A percentile compares a stretch with the other conserved stretches of the same genome.
These are phyloP conservation scores for Toxotes chatareus DNA, from an alignment of 2,113 vertebrate species.

Conservation along the genomic window DNA sequence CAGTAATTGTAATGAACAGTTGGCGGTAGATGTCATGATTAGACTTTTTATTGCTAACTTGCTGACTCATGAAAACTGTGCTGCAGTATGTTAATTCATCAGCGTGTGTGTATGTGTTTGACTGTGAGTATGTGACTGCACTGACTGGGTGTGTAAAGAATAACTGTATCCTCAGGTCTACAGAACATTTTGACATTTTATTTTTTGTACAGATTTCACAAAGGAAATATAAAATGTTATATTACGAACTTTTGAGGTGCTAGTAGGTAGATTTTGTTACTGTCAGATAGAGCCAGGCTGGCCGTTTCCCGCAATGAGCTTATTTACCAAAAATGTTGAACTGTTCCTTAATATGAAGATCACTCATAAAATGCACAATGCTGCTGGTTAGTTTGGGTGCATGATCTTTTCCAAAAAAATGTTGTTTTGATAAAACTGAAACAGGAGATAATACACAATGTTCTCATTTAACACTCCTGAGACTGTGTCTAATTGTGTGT, in stretches of 20 bases:
- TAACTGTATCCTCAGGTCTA: too few relatives aligned
- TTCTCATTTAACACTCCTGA: constrained; percentile 23
- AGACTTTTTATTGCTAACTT: too few relatives aligned
- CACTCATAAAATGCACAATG: not conserved
- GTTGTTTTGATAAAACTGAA: constrained; percentile 14
- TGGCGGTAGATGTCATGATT: too few relatives aligned
- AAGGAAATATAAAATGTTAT: not conserved
- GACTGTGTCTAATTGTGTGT: constrained; percentile 38
- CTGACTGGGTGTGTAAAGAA: not conserved
- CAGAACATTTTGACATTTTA: not conserved
- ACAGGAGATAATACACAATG: constrained; percentile 23
- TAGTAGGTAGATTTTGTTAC: not conserved
- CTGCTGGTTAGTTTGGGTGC: not conserved
- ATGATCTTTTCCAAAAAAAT: constrained; percentile 1
- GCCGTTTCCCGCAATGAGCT: not conserved
- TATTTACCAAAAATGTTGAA: not conserved
- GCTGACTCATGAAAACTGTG: too few relatives aligned
- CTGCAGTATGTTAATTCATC: not conserved
- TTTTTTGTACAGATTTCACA: too few relatives aligned
- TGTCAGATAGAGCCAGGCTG: not conserved
- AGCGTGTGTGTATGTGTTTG: not conserved
- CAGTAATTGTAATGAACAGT: too few relatives aligned
- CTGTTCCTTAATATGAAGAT: not conserved
- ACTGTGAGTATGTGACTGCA: not conserved
- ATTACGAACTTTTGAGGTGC: not conserved